Conservation (phyloP, 2,113 vertebrate species). For the Lutjanus erythropterus region DNA sequence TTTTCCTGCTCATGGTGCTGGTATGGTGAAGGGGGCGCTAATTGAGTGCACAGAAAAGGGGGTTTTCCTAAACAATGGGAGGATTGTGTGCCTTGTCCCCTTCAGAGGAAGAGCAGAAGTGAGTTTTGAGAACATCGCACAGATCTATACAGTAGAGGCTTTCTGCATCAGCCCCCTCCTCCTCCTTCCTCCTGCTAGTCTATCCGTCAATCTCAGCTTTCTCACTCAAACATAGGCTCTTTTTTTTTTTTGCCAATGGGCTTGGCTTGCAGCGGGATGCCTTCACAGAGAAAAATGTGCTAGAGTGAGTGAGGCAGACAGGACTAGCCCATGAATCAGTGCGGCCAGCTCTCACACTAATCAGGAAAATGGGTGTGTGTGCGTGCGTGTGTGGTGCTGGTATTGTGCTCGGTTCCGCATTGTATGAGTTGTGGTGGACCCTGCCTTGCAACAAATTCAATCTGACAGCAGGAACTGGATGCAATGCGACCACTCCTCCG, state of each 20-base stretch:
- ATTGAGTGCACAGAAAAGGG: constrained; percentile 74
- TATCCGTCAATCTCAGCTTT: constrained; percentile 38
- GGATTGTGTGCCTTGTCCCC: constrained; percentile 66
- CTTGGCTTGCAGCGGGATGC: constrained; percentile 17
- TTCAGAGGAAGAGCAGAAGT: constrained; percentile 33
- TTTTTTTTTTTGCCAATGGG: constrained; percentile 7
- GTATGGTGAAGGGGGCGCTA: constrained; percentile 74
- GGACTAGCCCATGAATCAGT: constrained; percentile 62
- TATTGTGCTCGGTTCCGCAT: constrained; percentile 42
- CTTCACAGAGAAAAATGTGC: constrained; percentile 49
- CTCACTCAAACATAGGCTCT: constrained; percentile 15
- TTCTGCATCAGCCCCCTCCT: not conserved
- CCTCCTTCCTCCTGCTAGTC: not conserved
- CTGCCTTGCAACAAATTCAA: constrained; percentile 73
- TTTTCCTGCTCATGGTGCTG: constrained; percentile 72
- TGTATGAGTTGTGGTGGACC: constrained; percentile 62
- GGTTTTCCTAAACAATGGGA: constrained; percentile 70
- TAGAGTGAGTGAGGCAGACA: constrained; percentile 46
- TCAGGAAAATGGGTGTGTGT: constrained; percentile 51
- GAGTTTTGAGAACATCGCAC: constrained; percentile 16
- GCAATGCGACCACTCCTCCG: constrained; percentile 63
- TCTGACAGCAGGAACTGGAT: constrained; percentile 77
- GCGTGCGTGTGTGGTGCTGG: constrained; percentile 23
- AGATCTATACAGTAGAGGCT: constrained; percentile 13
- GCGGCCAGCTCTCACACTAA: constrained; percentile 63